Evolutionary conservation across 1,140 invertebrate species (phyloP), one percentile per base, ranked within the genome.

Genomic region (Ceratina australensis): DNA sequence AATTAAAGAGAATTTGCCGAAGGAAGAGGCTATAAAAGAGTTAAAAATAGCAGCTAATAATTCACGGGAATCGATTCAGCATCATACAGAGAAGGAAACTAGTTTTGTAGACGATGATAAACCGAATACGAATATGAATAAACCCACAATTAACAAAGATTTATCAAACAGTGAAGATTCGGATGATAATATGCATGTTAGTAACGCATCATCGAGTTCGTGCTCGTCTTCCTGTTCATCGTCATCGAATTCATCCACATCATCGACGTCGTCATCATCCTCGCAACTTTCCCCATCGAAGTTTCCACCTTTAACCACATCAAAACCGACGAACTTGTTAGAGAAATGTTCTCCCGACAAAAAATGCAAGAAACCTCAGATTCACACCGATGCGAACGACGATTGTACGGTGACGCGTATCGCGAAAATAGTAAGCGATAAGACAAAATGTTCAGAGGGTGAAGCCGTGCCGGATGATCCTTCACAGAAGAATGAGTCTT

Each of bases 1-100:
- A 0, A 91, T 92, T 0, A 92, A 92, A 61, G 91, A 90, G 33
- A 91, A 92, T 76, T 72, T 91, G 4, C 84, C 90, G 0, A 90
- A 85, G 63, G 88, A 90, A 54, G 89, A 90, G 24, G 86, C 89
- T 10, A 85, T 87, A 28, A 91, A 88, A 33, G 90, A 90, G 61
- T 61, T 92, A 4, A 89, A 88, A 79, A 90, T 91, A 72, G 87
- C 90, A 0, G 72, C 82, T 0, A 84, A 52, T 33, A 84, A 56
- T 33, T 52, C 87, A 0, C 87, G 85, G n/a, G 86, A 88, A 60
- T 52, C 49, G 1, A 42, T 33, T 1, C 24, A 42, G 33, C 33
- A 12, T 54, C 20, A 20, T 10, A 12, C 3, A 3, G 65, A 79
- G 12, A n/a, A 47, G 12, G 63, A 75, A n/a, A 0, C 65, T n/a